These are phyloP conservation scores for Enoplosus armatus DNA, from an alignment of 2,797 vertebrate species.

Conservation along the genomic window DNA sequence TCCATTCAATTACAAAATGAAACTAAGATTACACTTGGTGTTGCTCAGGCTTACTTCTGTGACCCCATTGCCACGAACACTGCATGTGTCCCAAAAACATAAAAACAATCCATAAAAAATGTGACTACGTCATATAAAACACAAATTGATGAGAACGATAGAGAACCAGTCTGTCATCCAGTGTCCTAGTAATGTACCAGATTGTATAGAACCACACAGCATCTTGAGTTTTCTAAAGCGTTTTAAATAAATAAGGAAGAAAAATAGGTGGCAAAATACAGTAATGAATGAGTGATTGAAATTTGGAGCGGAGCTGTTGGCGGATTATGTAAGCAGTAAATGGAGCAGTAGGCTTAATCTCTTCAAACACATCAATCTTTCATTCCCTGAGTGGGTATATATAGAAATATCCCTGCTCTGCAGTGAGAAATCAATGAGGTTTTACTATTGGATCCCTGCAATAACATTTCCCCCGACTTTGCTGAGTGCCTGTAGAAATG, in stretches of 20 bases:
- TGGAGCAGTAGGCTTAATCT: conserved; percentile 57
- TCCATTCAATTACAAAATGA: not conserved
- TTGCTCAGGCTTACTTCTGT: not conserved
- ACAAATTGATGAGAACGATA: not conserved
- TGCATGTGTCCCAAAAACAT: not conserved
- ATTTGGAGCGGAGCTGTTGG: conserved; percentile 32
- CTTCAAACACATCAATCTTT: conserved; percentile 61
- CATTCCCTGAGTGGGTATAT: conserved; percentile 28
- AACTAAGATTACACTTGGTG: not conserved
- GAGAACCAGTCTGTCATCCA: not conserved
- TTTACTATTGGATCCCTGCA: conserved; percentile 9
- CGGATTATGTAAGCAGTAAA: conserved; percentile 54
- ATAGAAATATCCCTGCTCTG: conserved; percentile 33
- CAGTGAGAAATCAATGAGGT: conserved; percentile 40
- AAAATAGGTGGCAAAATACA: conserved; percentile 19
- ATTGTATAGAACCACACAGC: not conserved
- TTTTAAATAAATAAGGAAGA: conserved; percentile 21
- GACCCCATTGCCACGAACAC: not conserved
- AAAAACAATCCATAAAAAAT: not conserved
- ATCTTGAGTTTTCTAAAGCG: not conserved
- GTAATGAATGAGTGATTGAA: conserved; percentile 24
- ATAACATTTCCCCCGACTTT: conserved; percentile 16
- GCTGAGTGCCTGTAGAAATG: conserved; percentile 6
- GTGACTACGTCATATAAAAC: not conserved
- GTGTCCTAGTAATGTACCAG: not conserved